Evolutionary conservation across 53 echinoderm and acorn worm species (phyloP).

Genomic region (Echinometra lucunter): DNA sequence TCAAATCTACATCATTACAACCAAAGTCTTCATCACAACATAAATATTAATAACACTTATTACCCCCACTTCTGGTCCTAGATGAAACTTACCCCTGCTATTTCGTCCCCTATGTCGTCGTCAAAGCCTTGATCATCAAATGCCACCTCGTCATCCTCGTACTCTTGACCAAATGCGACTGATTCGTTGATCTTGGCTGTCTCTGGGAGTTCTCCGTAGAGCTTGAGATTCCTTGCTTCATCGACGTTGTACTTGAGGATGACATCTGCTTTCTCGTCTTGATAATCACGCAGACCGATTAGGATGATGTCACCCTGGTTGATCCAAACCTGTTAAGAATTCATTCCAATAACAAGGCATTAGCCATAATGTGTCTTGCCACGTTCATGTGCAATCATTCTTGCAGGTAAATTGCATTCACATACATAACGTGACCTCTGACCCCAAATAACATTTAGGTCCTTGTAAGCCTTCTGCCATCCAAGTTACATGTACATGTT

Average conservation of each 20-base stretch:
- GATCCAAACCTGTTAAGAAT: constrained; percentile 88
- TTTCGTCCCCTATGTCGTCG: constrained; percentile 80
- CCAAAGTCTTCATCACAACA: background rate
- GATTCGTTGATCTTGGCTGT: constrained; percentile 94
- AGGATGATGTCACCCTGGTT: constrained; percentile 95
- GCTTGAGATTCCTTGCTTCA: constrained; percentile 93
- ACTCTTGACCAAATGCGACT: constrained; percentile 79
- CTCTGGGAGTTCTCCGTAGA: constrained; percentile 93
- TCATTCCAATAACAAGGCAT: too few relatives aligned
- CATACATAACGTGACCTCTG: too few relatives aligned
- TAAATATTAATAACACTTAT: too few relatives aligned
- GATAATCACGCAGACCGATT: constrained; percentile 94
- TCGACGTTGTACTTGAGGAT: constrained; percentile 96
- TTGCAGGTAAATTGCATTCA: too few relatives aligned
- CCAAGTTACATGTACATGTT: too few relatives aligned
- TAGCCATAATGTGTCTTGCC: too few relatives aligned
- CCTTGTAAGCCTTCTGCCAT: too few relatives aligned
- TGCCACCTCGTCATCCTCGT: constrained; percentile 91
- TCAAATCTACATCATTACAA: too few relatives aligned
- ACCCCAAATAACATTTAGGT: too few relatives aligned
- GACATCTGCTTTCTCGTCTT: constrained; percentile 96
- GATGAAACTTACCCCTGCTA: constrained; percentile 82
- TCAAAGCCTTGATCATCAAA: constrained; percentile 79
- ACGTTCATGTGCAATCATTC: too few relatives aligned
- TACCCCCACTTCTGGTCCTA: background rate